A percentile compares a stretch with the other conserved stretches of the same genome.
phyloP scores from a whole-genome alignment of 2,113 vertebrate species.

The Melanerpes aurifrons region DNA sequence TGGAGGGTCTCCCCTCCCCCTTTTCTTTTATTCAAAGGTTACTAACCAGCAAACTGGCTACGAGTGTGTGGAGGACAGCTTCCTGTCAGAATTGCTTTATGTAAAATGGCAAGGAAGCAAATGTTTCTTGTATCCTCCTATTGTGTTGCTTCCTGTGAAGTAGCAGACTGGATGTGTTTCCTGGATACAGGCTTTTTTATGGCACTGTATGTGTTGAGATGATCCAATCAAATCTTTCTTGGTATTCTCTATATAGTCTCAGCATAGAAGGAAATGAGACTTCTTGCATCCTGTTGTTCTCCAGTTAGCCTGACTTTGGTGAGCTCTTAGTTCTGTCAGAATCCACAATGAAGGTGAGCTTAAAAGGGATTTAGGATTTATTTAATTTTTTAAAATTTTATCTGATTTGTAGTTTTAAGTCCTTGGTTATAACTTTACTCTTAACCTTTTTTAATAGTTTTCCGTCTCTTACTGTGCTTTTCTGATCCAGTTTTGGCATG shows the following conservation, averaged over 20 bases:
- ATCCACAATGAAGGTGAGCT: conserved; percentile 81
- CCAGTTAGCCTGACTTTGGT: conserved; percentile 19
- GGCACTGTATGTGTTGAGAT: background rate
- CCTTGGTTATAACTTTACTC: background rate
- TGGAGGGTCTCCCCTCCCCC: background rate
- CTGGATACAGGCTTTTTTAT: conserved; percentile 43
- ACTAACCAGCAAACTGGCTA: background rate
- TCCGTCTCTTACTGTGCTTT: background rate
- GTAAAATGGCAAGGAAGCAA: conserved; percentile 31
- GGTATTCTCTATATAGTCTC: conserved; percentile 42
- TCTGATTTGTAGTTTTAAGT: background rate
- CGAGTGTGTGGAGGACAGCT: background rate
- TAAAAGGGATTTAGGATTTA: background rate
- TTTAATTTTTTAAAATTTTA: background rate
- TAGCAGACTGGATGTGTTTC: conserved; percentile 5
- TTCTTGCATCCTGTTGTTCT: conserved; percentile 72
- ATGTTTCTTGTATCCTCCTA: conserved; percentile 23
- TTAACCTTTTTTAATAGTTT: background rate
- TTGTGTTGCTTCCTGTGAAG: conserved; percentile 69
- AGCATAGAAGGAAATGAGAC: conserved; percentile 64
- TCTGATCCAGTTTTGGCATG: background rate
- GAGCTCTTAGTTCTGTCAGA: background rate
- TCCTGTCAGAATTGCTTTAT: background rate
- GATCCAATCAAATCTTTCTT: conserved; percentile 46
- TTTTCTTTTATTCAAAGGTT: background rate